Evolutionary conservation across 2,888 invertebrate genomes (phyloP).

Genomic region (Steromphala cineraria): DNA sequence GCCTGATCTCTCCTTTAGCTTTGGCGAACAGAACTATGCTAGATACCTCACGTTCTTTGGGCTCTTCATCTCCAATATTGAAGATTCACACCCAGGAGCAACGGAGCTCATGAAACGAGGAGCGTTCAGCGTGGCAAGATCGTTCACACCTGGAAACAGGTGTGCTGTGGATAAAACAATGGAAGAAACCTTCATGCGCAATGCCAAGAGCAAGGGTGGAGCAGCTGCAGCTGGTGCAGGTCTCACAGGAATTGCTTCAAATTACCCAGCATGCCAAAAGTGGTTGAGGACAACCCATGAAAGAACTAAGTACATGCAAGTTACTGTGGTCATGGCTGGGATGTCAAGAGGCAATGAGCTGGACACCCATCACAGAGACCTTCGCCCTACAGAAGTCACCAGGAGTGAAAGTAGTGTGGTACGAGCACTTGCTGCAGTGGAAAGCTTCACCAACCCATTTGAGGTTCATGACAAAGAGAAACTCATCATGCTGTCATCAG

Average conservation of each 20-base stretch:
- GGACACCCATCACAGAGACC: conserved; percentile 33
- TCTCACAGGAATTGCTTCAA: conserved; percentile 9
- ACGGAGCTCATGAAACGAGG: conserved; percentile 33
- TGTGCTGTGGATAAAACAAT: conserved; percentile 46
- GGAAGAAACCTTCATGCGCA: conserved; percentile 38
- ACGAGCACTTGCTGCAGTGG: conserved; percentile 31
- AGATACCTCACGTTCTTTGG: conserved; percentile 39
- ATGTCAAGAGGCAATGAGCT: conserved; percentile 26
- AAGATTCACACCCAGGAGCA: conserved; percentile 40
- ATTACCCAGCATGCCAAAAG: conserved; percentile 18
- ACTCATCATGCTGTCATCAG: conserved; percentile 32
- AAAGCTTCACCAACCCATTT: conserved; percentile 41
- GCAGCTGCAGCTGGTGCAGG: conserved; percentile 37
- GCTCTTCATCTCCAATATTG: conserved; percentile 39
- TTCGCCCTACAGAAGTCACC: conserved; percentile 35
- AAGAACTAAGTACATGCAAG: conserved; percentile 14
- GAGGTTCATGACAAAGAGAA: conserved; percentile 25
- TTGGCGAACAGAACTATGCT: conserved; percentile 44
- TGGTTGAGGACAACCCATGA: neutral
- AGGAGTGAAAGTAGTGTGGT: conserved; percentile 29
- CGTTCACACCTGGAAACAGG: conserved; percentile 43
- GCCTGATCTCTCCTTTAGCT: conserved; percentile 42
- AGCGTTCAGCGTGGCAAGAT: conserved; percentile 46
- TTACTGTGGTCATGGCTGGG: conserved; percentile 11
- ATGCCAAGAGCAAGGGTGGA: conserved; percentile 30